Percentiles rank a stretch among this genome's conserved stretches.
Evolutionary conservation across 2,888 invertebrate genomes (phyloP).

Genomic region (Hedychridium roseum): DNA sequence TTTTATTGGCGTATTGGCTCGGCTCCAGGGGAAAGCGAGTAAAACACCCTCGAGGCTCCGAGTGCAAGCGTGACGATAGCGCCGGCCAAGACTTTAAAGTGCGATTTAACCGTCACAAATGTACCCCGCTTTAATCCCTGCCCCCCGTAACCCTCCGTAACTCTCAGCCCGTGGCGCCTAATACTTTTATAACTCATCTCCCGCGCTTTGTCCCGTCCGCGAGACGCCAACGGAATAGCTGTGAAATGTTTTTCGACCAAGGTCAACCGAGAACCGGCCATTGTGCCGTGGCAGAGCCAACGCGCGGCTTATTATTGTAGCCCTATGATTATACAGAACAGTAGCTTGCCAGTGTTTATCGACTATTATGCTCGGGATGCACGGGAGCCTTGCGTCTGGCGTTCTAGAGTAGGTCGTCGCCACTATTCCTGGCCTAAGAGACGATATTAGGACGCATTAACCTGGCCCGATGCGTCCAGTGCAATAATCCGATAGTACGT

Average conservation of each 20-base stretch:
- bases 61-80: conserved; percentile 17
- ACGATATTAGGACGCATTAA: conserved; percentile 42
- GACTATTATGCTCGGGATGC: no score
- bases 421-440: conserved; percentile 22
- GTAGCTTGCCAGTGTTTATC: no score
- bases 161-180: background rate
- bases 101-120: conserved; percentile 45
- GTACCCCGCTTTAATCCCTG: conserved; percentile 29
- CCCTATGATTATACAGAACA: no score
- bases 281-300: no score
- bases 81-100: conserved; percentile 43
- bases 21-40: conserved; percentile 41
- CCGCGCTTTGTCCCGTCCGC: background rate
- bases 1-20: conserved; percentile 51
- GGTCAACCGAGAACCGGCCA: no score
- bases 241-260: conserved; percentile 13
- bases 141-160: background rate
- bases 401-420: conserved; percentile 9
- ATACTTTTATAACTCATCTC: background rate
- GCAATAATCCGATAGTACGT: conserved; percentile 40
- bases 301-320: no score
- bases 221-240: no score
- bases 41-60: conserved; percentile 32
- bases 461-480: conserved; percentile 32
- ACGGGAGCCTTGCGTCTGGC: conserved; percentile 6